These are phyloP conservation scores for Cotesia congregata DNA, from an alignment of 2,888 invertebrate genomes.

Conservation along the genomic window DNA sequence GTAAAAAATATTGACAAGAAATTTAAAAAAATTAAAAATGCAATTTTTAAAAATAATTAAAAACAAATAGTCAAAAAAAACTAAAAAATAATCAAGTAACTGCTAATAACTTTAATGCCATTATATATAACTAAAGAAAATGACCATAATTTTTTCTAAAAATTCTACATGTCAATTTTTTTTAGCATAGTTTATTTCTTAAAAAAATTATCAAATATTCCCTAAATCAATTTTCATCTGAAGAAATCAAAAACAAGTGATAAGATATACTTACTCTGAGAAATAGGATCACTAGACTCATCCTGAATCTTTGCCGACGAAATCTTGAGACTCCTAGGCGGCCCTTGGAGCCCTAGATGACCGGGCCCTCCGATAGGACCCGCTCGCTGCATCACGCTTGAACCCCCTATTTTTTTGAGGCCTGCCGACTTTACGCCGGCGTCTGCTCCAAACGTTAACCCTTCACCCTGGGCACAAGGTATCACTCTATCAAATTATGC, in stretches of 20 bases:
- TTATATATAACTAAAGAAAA: too few relatives aligned
- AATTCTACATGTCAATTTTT: too few relatives aligned
- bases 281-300: constrained; percentile 64
- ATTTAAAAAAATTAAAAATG: too few relatives aligned
- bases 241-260: neutral
- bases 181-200: too few relatives aligned
- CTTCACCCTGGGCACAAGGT: neutral
- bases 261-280: constrained; percentile 62
- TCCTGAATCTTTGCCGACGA: constrained; percentile 67
- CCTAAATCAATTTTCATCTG: too few relatives aligned
- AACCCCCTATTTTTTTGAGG: constrained; percentile 61
- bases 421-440: constrained; percentile 38
- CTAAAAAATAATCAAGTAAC: too few relatives aligned
- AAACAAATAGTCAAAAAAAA: too few relatives aligned
- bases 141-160: too few relatives aligned
- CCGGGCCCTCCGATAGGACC: constrained; percentile 69
- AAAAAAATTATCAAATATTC: too few relatives aligned
- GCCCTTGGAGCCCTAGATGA: constrained; percentile 66
- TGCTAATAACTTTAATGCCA: too few relatives aligned
- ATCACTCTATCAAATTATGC: neutral
- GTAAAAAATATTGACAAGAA: too few relatives aligned
- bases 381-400: constrained; percentile 63
- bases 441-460: constrained; percentile 56
- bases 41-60: too few relatives aligned
- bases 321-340: constrained; percentile 67